A percentile compares a stretch with the other conserved stretches of the same genome.
Conservation (phyloP, 30 jellyfish, hydroid and myxozoan genomes). For the Rhopilema esculentum region DNA sequence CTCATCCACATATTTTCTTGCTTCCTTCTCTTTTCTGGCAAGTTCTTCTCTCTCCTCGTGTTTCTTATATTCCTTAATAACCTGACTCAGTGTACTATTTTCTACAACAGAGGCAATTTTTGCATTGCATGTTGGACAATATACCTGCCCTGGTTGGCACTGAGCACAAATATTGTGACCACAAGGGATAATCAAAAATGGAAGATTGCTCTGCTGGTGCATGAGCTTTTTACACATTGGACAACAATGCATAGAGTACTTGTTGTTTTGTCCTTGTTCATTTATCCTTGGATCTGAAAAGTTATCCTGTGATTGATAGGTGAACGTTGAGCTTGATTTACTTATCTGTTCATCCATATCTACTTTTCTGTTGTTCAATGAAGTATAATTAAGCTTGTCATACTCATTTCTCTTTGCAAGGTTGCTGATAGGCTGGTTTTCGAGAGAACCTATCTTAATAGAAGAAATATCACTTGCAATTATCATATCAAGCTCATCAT, state of each 20-base stretch:
- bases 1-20: constrained; percentile 61
- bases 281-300: neutral
- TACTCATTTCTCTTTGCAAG: neutral
- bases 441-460: neutral
- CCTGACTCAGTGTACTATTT: constrained; percentile 54
- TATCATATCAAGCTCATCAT: neutral
- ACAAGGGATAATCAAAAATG: constrained; percentile 69
- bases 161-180: constrained; percentile 68
- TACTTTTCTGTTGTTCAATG: neutral
- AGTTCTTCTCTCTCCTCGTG: constrained; percentile 57
- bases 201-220: constrained; percentile 23
- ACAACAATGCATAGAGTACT: constrained; percentile 72
- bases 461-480: constrained; percentile 37
- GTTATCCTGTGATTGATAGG: neutral
- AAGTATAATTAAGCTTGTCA: neutral
- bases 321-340: neutral
- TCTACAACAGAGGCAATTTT: constrained; percentile 43
- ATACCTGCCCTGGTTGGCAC: constrained; percentile 36
- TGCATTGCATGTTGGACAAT: constrained; percentile 63
- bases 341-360: neutral
- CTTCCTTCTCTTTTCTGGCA: constrained; percentile 46
- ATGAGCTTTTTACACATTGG: constrained; percentile 62
- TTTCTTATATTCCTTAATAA: constrained; percentile 46
- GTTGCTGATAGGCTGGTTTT: neutral
- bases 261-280: neutral